Base-by-base conservation (phyloP, 2,113 vertebrate species). In the Pteronura brasiliensis region DNA sequence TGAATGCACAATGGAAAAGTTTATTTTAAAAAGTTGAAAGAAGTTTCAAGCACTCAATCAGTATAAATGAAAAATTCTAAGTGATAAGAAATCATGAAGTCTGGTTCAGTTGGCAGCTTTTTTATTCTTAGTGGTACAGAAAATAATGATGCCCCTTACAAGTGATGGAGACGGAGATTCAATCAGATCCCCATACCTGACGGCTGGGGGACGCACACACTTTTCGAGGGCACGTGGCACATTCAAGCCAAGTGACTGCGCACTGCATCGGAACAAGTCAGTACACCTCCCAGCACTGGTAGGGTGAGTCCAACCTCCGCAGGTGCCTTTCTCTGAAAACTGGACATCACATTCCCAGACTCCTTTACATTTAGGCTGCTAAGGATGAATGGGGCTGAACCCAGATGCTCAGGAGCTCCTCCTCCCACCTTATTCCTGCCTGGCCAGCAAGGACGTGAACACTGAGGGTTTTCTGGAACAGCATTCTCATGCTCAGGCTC, bases 181-280 rank as follows among this genome's bases (percentile, higher is more conserved):
- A 3, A 0, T 21, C 36, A 29, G 52, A 34, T 23, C 44, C 12
- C 52, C 4, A 1, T 2, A 7, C 52, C 1, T 15, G 7, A 11
- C 25, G 44, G 79, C 61, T 42, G 12, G 29, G 18, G 10, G 13
- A 17, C 0, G 9, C 34, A 55, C 31, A 27, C 23, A 20, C 34
- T 36, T 3, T 9, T 14, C 7, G 0, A 44, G 81, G 72, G 69
- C 63, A 49, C 6, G 4, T 6, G 36, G 27, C 4, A 21, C 1
- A 39, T n/a, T 85, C 23, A 25, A 3, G 72, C 69, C 47, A 36
- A 85, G 18, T 11, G 6, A 72, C 59, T 39, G 44, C 13, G 25
- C 3, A 7, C 36, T 3, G 57, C 71, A 8, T 15, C 15, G 21
- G 42, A 74, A 10, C 23, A 7, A 25, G 17, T 44, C 44, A 2